Evolutionary conservation across 2,888 invertebrate genomes (phyloP).

Genomic region (Leptinotarsa rubiginosa): DNA sequence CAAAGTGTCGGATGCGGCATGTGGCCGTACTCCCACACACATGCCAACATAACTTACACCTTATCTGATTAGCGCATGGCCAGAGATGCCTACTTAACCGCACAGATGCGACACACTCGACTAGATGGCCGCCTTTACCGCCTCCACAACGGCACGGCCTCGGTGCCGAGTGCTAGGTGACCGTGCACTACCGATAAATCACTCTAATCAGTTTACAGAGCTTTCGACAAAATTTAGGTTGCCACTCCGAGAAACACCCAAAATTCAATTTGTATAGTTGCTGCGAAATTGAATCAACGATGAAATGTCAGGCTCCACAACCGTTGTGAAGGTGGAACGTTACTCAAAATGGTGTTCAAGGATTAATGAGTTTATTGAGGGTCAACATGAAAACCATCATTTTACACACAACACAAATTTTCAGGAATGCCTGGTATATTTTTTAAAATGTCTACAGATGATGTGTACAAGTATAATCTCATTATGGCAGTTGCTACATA

Average conservation of each 20-base stretch:
- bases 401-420: too few species aligned
- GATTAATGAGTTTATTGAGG: neutral
- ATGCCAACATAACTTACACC: slow-evolving; percentile 54
- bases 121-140: slow-evolving; percentile 30
- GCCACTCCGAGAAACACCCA: neutral
- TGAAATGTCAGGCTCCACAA: neutral
- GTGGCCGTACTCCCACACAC: slow-evolving; percentile 52
- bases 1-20: slow-evolving; percentile 43
- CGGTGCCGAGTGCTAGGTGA: slow-evolving; percentile 14
- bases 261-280: slow-evolving; percentile 2
- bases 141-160: neutral
- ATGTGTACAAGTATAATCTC: too few species aligned
- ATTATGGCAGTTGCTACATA: too few species aligned
- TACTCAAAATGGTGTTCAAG: neutral
- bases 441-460: too few species aligned
- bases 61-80: slow-evolving; percentile 54
- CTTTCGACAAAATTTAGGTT: slow-evolving; percentile 17
- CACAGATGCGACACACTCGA: slow-evolving; percentile 46
- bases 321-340: neutral
- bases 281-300: neutral
- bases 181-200: slow-evolving; percentile 35
- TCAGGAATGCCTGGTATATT: too few species aligned
- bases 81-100: slow-evolving; percentile 47
- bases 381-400: neutral
- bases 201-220: slow-evolving; percentile 43